These are phyloP conservation scores for Rhodinocichla rosea DNA, from an alignment of 2,113 vertebrate genomes.

Conservation along the genomic window DNA sequence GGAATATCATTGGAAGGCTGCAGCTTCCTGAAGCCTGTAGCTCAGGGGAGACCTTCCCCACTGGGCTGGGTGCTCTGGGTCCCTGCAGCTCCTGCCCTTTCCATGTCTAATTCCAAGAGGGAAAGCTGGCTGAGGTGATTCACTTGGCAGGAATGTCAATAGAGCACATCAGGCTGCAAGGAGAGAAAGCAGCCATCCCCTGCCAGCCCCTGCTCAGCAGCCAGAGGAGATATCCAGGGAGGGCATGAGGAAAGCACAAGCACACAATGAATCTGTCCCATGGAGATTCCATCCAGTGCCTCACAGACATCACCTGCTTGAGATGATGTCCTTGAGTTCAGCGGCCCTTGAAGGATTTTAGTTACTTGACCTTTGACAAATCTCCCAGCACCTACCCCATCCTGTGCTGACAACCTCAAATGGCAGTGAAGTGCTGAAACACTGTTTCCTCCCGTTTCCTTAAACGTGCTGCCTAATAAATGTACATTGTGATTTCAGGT, in stretches of 20 bases:
- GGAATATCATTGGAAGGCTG: background rate
- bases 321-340: background rate
- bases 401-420: background rate
- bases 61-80: accelerated
- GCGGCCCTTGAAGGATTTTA: background rate
- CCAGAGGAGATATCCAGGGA: background rate
- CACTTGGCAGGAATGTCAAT: background rate
- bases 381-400: background rate
- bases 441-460: background rate
- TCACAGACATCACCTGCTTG: background rate
- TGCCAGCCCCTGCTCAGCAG: background rate
- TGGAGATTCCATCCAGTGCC: background rate
- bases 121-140: background rate
- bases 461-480: background rate
- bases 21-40: accelerated
- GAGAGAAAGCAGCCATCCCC: background rate
- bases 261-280: background rate
- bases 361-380: background rate
- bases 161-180: background rate
- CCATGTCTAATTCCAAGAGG: background rate
- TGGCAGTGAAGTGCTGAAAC: background rate
- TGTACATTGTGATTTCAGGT: background rate
- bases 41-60: background rate
- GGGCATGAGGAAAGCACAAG: background rate
- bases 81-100: background rate